Evolutionary conservation across 1,140 invertebrate genomes (phyloP), one percentile per base, ranked within the genome.

Genomic region (Dendrolimus kikuchii): DNA sequence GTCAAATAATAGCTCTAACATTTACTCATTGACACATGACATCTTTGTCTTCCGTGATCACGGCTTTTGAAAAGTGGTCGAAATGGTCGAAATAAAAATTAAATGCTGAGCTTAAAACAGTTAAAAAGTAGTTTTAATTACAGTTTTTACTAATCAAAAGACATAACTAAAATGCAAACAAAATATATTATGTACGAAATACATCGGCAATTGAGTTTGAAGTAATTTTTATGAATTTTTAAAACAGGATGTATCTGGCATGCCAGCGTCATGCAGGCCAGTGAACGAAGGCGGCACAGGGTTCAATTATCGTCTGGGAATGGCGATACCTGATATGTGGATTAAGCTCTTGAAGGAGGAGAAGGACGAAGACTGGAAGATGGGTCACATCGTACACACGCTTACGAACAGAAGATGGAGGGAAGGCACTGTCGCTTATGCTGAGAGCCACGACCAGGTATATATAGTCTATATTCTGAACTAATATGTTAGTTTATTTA

Each of bases 241-340:
- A 23, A 23, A 23, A 23, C 59, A 94, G 92, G 98, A 99, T 89
- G 98, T 99, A 0, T 98, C 96, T 48, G 99, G 99, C 45, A 99
- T 99, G 98, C 99, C 99, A 40, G 97, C 92, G 7, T 88, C 98
- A 10, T 99, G 99, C 79, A 90, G 98, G 4, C 98, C 98, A 2
- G 92, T 99, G 0, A 73, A 86, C 10, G 98, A 99, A 89, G 99
- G 97, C 45, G 98, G 98, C 6, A 89, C 92, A 53, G 99, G 99
- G 2, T 99, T 99, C 86, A 98, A 99, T 81, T 99, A 98, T 89
- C 92, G 98, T 40, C 88, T 99, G 9, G 98, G 93, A 23, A 99
- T 99, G 98, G 96, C 98, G 6, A 96, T 99, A 66, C 98, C 98
- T 0, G 98, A 99, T 85, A 97, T 97, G 87, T 99, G 99, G 99